Conservation (phyloP, 2,797 vertebrate genomes). For the Anniella stebbinsi region DNA sequence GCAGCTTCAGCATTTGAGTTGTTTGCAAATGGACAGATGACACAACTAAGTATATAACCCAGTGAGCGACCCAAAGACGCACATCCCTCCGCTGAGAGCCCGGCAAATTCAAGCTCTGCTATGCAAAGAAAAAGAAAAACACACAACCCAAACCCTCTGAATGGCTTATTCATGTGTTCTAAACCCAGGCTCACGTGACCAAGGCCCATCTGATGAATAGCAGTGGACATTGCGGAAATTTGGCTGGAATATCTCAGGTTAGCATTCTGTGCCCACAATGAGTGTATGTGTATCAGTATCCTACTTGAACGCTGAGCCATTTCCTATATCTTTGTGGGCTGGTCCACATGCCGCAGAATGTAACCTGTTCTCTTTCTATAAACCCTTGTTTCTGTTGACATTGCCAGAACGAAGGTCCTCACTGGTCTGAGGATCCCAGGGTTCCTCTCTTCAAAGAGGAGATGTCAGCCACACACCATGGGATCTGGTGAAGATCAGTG, state of each 20-base stretch:
- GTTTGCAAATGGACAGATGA: not conserved
- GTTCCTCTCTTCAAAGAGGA: not conserved
- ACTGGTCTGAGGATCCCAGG: conserved; percentile 32
- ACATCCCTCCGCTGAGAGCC: not conserved
- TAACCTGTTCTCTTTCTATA: not conserved
- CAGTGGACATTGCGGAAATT: not conserved
- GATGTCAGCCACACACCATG: accelerated
- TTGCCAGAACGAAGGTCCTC: not conserved
- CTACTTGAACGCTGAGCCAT: not conserved
- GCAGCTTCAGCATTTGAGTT: not conserved
- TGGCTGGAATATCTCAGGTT: not conserved
- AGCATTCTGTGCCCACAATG: not conserved
- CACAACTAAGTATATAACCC: not conserved
- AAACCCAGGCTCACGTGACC: not conserved
- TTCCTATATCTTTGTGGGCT: not conserved
- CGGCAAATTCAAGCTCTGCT: not conserved
- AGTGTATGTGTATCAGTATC: not conserved
- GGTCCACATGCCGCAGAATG: not conserved
- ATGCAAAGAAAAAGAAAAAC: too few relatives aligned
- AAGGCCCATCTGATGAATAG: not conserved
- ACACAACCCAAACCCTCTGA: not conserved
- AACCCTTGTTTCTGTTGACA: too few relatives aligned
- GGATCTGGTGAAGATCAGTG: conserved; percentile 47
- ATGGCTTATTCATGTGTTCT: too few relatives aligned
- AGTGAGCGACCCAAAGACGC: not conserved